Evolutionary conservation across 2,888 invertebrate genomes (phyloP).

Genomic region (Antheraea yamamai): DNA sequence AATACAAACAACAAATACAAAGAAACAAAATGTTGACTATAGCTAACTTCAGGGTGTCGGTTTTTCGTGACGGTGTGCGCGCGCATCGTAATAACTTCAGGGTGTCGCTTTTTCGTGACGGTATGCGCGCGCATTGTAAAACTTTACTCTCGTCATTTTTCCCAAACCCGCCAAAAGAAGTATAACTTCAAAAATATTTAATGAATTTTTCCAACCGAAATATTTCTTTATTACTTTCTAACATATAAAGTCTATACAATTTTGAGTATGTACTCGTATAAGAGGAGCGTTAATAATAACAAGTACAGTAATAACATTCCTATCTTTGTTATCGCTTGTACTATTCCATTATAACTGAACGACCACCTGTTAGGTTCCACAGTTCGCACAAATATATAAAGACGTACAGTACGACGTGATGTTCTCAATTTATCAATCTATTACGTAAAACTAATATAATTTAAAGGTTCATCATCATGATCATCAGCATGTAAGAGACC

Average conservation of each 20-base stretch:
- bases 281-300: constrained; percentile 22
- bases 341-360: constrained; percentile 44
- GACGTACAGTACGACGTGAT: constrained; percentile 19
- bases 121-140: no score
- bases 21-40: no score
- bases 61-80: no score
- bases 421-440: constrained; percentile 2
- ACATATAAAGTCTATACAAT: constrained; percentile 15
- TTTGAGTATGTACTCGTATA: constrained; percentile 20
- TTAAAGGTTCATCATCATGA: no score
- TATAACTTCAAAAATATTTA: no score
- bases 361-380: constrained; percentile 59
- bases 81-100: no score
- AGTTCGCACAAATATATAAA: constrained; percentile 24
- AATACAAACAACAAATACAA: no score
- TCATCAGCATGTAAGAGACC: no score
- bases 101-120: no score
- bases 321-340: constrained; percentile 55
- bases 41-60: no score
- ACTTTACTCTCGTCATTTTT: no score
- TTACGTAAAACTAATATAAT: neutral
- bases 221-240: constrained; percentile 1
- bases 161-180: no score
- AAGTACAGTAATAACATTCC: constrained; percentile 49
- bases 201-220: neutral